phyloP scores from a whole-genome alignment of 2,888 invertebrate species.

The Phalangium opilio region DNA sequence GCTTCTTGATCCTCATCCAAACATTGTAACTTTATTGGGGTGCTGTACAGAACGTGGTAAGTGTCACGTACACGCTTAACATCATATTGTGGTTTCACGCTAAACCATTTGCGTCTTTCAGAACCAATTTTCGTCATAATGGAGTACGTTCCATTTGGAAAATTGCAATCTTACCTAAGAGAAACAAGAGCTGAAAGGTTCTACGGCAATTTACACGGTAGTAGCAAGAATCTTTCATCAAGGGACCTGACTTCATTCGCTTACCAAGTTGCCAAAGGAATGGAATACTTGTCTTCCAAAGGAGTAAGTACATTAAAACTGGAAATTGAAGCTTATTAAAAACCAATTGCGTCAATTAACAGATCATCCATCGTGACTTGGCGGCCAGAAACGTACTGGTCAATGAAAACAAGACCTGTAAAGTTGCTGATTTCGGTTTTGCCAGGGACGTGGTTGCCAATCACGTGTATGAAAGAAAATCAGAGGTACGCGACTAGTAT shows the following conservation, averaged over 20 bases:
- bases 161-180: constrained; percentile 56
- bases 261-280: constrained; percentile 64
- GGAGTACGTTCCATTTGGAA: constrained; percentile 74
- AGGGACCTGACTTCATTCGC: constrained; percentile 62
- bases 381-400: constrained; percentile 68
- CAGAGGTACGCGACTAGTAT: constrained; percentile 22
- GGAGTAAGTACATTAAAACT: constrained; percentile 43
- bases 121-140: constrained; percentile 67
- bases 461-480: constrained; percentile 32
- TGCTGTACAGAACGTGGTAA: constrained; percentile 68
- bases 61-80: background rate
- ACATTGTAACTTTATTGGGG: constrained; percentile 62
- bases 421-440: constrained; percentile 78
- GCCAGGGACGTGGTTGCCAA: constrained; percentile 56
- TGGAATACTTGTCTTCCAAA: constrained; percentile 66
- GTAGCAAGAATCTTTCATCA: constrained; percentile 38
- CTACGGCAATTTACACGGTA: constrained; percentile 53
- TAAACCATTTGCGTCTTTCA: constrained; percentile 26
- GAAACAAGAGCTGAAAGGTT: constrained; percentile 53
- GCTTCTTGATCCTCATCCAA: constrained; percentile 62
- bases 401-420: constrained; percentile 69
- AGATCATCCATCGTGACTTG: constrained; percentile 72
- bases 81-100: background rate
- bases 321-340: background rate
- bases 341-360: constrained; percentile 23